A percentile compares a stretch with the other conserved stretches of the same genome.
Conservation (phyloP, 2,797 vertebrate species). For the Tragelaphus oryx region DNA sequence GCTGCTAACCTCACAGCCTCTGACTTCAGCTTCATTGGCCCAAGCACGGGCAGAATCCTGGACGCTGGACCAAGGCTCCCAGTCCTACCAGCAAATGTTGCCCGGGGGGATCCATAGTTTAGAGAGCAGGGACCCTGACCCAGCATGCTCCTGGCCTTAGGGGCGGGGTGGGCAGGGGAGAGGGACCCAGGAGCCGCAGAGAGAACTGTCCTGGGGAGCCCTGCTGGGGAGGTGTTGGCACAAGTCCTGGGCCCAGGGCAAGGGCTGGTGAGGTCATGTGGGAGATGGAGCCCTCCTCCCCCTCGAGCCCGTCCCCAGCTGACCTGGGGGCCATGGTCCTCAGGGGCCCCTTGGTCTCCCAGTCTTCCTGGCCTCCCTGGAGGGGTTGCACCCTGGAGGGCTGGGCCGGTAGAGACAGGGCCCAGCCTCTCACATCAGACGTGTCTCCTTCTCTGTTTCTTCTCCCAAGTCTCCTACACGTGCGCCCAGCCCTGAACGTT, state of each 20-base stretch:
- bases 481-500: neutral
- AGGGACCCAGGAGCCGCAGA: accelerated
- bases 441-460: neutral
- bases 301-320: neutral
- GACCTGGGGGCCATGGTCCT: neutral
- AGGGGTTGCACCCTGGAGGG: conserved; percentile 82
- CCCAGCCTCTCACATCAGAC: neutral
- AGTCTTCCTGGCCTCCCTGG: conserved; percentile 83
- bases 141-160: neutral
- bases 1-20: neutral
- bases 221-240: neutral
- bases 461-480: neutral
- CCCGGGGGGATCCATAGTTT: neutral
- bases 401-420: accelerated
- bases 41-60: neutral
- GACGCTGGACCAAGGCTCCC: neutral
- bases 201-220: neutral
- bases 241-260: neutral
- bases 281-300: neutral
- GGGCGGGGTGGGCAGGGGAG: accelerated
- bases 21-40: neutral
- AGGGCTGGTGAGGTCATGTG: too few species aligned
- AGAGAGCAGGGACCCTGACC: neutral
- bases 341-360: conserved; percentile 58
- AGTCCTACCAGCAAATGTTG: neutral